Base-by-base conservation (phyloP, 2,797 vertebrate genomes). In the Serranus cabrilla region DNA sequence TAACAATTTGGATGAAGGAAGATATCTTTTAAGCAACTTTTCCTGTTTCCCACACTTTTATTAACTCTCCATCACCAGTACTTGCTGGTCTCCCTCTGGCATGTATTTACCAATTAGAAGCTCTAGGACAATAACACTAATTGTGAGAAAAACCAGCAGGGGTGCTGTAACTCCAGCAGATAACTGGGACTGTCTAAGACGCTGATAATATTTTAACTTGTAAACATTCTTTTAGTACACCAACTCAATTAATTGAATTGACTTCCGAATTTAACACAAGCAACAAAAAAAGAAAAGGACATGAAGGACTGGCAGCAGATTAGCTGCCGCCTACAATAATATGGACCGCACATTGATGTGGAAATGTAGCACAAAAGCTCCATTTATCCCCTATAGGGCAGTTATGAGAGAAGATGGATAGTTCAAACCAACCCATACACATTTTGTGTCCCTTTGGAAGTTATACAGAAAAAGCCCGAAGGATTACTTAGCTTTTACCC, bases 191-290 rank as follows among this genome's bases (percentile, higher is more conserved):
- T 60, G 18, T 46, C 21, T 16, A 18, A 51, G 27, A 10, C 56
- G 55, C 50, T 57, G 43, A 55, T 65, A n/a, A 45, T 61, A 51
- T 58, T 31, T 40, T 52, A 47, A 17, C 17, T 2, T 37, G 10
- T 43, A 7, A 34, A 7, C 34, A 34, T 34, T 5, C 27, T 8
- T 64, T 49, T 14, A 21, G 21, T 34, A 23, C 10, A 40, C 5
- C 6, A 13, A 4, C 14, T 47, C 17, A n/a, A 17, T 68, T 37
- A 21, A 43, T 27, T 39, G 14, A 51, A 43, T 23, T 11, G 31
- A 66, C 43, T 21, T 18, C 23, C 18, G 43, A 64, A 42, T 13
- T 58, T 40, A 51, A 27, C 11, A 39, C 2, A 21, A n/a, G 10
- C 20, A 34, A 16, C 16, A 45, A 45, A 17, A 45, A 50, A 52